These are phyloP conservation scores for Zophobas atratus DNA, from an alignment of 1,140 invertebrate species.

Conservation along the genomic window DNA sequence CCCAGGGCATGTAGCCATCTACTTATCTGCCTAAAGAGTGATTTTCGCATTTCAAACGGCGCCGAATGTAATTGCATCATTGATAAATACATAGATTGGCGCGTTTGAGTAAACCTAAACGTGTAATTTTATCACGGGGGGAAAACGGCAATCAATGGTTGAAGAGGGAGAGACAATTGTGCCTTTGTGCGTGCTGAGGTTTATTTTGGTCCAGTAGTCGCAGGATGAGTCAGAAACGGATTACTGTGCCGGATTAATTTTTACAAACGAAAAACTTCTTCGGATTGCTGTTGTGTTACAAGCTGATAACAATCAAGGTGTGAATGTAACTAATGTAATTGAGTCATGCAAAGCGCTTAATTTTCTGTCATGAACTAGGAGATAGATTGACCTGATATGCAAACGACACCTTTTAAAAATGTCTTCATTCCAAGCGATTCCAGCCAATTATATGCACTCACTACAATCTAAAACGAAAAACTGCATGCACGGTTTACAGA, in stretches of 20 bases:
- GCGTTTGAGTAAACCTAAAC: conserved; percentile 45
- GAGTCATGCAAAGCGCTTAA: conserved; percentile 35
- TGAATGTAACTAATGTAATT: conserved; percentile 28
- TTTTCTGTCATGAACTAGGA: conserved; percentile 22
- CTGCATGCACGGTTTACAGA: too few relatives aligned
- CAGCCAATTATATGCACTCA: not conserved
- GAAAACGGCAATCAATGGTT: conserved; percentile 27
- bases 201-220: conserved; percentile 26
- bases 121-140: conserved; percentile 43
- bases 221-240: conserved; percentile 38
- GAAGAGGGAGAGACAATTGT: conserved; percentile 30
- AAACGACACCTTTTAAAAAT: conserved; percentile 17
- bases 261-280: conserved; percentile 1
- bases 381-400: conserved; percentile 37
- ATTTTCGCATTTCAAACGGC: not conserved
- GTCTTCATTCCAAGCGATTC: conserved; percentile 25
- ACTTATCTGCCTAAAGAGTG: too few relatives aligned
- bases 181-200: conserved; percentile 21
- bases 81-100: conserved; percentile 39
- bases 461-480: too few relatives aligned
- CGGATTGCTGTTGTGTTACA: conserved; percentile 3
- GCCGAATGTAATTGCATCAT: conserved; percentile 39
- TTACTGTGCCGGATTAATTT: conserved; percentile 26
- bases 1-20: too few relatives aligned
- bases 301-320: conserved; percentile 36